A percentile compares a stretch with the other conserved stretches of the same genome.
Evolutionary conservation across 2,797 vertebrate species (phyloP).

Genomic region (Melopsittacus undulatus): DNA sequence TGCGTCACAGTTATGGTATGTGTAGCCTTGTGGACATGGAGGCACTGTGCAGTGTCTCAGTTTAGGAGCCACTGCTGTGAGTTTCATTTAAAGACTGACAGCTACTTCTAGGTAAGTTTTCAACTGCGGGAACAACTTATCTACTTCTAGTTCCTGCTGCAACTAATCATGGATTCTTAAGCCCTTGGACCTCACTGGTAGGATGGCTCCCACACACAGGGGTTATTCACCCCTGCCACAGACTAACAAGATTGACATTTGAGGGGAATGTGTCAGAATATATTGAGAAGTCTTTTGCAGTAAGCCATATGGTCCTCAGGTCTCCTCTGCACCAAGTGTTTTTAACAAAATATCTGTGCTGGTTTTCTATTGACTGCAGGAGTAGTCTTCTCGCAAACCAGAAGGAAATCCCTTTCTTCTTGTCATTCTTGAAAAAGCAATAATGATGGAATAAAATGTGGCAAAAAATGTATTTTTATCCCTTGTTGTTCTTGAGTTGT

Average conservation of each 20-base stretch:
- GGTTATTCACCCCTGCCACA: not conserved
- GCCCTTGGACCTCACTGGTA: not conserved
- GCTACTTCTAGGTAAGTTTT: not conserved
- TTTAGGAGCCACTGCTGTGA: not conserved
- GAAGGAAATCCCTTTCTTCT: constrained; percentile 31
- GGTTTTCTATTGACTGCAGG: not conserved
- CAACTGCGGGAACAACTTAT: not conserved
- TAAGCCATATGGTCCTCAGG: not conserved
- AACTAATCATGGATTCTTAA: not conserved
- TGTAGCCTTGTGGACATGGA: not conserved
- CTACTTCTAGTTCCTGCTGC: not conserved
- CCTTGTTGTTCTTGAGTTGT: not conserved
- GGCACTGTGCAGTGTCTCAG: not conserved
- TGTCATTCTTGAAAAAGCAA: not conserved
- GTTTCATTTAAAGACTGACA: not conserved
- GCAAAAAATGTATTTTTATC: not conserved
- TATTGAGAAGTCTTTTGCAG: not conserved
- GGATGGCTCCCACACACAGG: not conserved
- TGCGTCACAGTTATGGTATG: not conserved
- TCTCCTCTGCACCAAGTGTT: not conserved
- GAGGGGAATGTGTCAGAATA: not conserved
- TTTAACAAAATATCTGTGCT: not conserved
- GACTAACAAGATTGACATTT: not conserved
- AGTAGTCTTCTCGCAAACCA: not conserved
- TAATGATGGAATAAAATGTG: not conserved